Evolutionary conservation across 2,888 invertebrate species (phyloP).

Genomic region (Sarcophaga variegata): DNA sequence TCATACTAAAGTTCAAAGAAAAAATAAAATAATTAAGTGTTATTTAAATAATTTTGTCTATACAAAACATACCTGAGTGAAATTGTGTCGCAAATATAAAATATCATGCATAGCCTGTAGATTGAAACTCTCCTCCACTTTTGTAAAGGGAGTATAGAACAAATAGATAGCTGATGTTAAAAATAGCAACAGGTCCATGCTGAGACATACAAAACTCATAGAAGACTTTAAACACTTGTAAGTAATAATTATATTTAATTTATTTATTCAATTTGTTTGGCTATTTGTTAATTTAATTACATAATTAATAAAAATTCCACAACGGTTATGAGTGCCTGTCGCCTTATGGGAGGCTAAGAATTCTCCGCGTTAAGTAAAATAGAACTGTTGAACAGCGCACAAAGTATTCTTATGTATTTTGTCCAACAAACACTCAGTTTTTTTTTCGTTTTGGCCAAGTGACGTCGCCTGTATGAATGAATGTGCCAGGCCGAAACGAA

Average conservation of each 20-base stretch:
- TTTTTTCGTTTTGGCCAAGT: conserved; percentile 22
- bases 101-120: conserved; percentile 99
- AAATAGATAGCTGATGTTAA: conserved; percentile 90
- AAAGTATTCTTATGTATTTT: conserved; percentile 32
- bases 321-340: neutral
- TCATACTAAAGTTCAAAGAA: conserved; percentile 89
- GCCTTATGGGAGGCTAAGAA: neutral
- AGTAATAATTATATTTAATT: neutral
- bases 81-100: conserved; percentile 92
- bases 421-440: conserved; percentile 37
- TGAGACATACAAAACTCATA: neutral
- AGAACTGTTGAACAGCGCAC: conserved; percentile 19
- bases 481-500: conserved; percentile 31
- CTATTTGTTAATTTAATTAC: conserved; percentile 45
- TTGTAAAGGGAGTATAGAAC: conserved; percentile 95
- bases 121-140: conserved; percentile 99
- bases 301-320: conserved; percentile 62
- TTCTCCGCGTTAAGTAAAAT: conserved; percentile 19
- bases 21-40: neutral
- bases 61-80: conserved; percentile 87
- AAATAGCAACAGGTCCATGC: conserved; percentile 89
- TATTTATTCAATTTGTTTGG: neutral
- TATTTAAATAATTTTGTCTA: no score
- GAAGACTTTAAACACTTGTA: neutral
- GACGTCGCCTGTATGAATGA: conserved; percentile 35